phyloP scores from a whole-genome alignment of 2,797 vertebrate genomes.

The Rallus crepitans region DNA sequence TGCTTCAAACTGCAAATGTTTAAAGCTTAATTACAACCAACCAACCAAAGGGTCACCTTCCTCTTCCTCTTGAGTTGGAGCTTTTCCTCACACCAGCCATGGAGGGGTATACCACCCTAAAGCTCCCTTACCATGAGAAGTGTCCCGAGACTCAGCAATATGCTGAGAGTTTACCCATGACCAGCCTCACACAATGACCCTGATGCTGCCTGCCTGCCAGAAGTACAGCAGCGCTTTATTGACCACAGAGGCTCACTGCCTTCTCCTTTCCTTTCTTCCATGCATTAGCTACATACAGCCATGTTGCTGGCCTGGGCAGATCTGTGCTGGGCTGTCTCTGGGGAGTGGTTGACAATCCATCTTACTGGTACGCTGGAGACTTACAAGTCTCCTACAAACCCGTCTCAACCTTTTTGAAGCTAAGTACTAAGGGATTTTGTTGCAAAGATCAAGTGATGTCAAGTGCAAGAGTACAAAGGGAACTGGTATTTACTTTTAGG shows the following conservation, averaged over 20 bases:
- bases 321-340: background rate
- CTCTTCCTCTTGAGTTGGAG: background rate
- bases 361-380: background rate
- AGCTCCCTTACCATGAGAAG: background rate
- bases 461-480: background rate
- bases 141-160: background rate
- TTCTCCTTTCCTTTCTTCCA: background rate
- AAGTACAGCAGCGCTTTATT: background rate
- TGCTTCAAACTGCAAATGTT: background rate
- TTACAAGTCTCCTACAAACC: background rate
- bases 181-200: background rate
- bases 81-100: background rate
- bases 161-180: rapidly evolving
- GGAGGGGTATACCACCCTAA: background rate
- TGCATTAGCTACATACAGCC: background rate
- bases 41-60: background rate
- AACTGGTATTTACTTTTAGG: background rate
- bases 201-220: background rate
- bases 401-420: background rate
- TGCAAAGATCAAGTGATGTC: background rate
- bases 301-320: background rate
- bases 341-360: background rate
- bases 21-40: background rate
- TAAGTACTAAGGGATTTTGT: background rate
- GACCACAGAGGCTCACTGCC: background rate